Base-by-base conservation (phyloP, 2,888 invertebrate genomes). In the Leucoptera coffeella region DNA sequence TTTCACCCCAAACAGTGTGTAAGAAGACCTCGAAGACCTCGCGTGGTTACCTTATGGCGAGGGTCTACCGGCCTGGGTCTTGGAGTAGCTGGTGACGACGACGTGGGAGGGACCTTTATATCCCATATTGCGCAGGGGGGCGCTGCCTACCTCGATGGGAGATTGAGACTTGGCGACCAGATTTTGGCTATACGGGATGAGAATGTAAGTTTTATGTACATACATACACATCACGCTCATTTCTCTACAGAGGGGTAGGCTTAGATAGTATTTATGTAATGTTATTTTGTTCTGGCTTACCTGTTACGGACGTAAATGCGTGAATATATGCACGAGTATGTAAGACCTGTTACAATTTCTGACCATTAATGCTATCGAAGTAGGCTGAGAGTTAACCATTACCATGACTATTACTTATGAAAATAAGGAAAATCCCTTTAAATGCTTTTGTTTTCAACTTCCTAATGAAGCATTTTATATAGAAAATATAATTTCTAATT, bases 41-140 rank as follows among this genome's bases (percentile, higher is more conserved):
- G 60, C 36, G 60, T 65, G 19, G 72, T 71, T 27, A 58, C 59
- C 12, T 35, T 72, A 29, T 67, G 67, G 55, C 45, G 72, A 34
- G 71, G 72, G 6, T 52, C 48, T 4, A 55, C 69, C 12, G 72
- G 72, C 0, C 39, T 71, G 2, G 72, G 72, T 1, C 45, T 72
- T 2, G 71, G 71, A 2, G 62, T 72, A 29, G 71, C 72, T 2
- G 72, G 72, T 32, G 67, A 71, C 23, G 65, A 57, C 9, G 60
- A 64, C 10, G 67, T 65, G 0, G 65, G 54, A 8, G 67, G 69
- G 20, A 59, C 72, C 27, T 72, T 71, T 32, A 58, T 72, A 29
- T 71, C 71, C 15, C 71, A 72, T 39, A 67, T 72, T 30, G 65
- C 71, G 5, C 57, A 55, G 9, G 71, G 69, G 14, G 72, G 72